Conservation (phyloP, 1,140 invertebrate species). For the Danaus melanippus region DNA sequence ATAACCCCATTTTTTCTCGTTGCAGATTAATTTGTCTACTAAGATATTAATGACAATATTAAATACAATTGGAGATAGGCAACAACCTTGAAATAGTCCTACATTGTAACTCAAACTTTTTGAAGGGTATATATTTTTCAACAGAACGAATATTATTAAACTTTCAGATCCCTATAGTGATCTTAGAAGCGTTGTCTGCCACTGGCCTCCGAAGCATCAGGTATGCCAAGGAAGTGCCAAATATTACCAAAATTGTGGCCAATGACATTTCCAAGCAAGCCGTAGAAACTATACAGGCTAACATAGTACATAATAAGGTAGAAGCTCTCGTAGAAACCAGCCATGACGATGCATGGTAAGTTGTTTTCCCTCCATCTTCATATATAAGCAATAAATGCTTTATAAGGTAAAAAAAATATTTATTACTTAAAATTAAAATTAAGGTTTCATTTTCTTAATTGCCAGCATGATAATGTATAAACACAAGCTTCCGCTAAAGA, state of each 20-base stretch:
- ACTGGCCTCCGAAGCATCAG: constrained; percentile 95
- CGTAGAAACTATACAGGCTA: constrained; percentile 88
- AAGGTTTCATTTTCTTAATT: constrained; percentile 18
- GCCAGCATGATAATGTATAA: constrained; percentile 89
- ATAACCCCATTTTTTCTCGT: no score
- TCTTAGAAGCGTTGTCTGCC: constrained; percentile 96
- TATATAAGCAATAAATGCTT: no score
- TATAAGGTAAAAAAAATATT: no score
- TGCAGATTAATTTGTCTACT: no score
- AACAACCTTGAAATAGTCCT: no score
- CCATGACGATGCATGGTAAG: constrained; percentile 88
- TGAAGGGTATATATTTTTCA: no score
- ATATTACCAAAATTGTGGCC: constrained; percentile 87
- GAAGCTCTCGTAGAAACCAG: constrained; percentile 80
- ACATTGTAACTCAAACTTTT: no score
- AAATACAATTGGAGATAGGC: no score
- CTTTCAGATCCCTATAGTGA: constrained; percentile 75
- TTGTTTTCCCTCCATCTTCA: constrained; percentile 4
- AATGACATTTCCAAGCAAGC: constrained; percentile 95
- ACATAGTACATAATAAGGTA: constrained; percentile 86
- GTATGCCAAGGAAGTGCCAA: constrained; percentile 94
- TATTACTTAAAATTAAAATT: no score
- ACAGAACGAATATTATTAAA: neutral
- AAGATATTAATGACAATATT: no score
- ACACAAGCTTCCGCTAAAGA: constrained; percentile 75